A percentile compares a stretch with the other conserved stretches of the same genome.
phyloP scores from a whole-genome alignment of 2,888 invertebrate genomes.

The Apodemia zela region DNA sequence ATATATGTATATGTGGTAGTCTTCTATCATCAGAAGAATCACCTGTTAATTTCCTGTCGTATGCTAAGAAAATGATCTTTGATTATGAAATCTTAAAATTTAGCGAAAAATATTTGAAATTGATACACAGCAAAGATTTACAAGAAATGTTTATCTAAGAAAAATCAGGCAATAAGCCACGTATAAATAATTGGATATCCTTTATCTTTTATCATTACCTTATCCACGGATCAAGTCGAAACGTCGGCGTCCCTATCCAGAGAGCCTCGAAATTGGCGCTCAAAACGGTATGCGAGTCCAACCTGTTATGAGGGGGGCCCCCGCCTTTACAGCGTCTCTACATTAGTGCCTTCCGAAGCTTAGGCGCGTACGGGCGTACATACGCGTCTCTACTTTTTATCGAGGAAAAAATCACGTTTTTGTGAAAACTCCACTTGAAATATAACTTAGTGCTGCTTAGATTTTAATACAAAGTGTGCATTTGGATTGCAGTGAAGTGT shows the following conservation, averaged over 20 bases:
- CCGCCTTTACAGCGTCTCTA: slow-evolving; percentile 34
- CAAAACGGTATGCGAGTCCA: slow-evolving; percentile 65
- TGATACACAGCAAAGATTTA: slow-evolving; percentile 17
- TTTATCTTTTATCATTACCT: slow-evolving; percentile 56
- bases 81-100: slow-evolving; percentile 5
- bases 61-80: neutral
- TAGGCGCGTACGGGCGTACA: slow-evolving; percentile 48
- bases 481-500: slow-evolving; percentile 73
- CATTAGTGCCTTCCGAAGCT: slow-evolving; percentile 53
- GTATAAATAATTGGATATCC: slow-evolving; percentile 26
- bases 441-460: slow-evolving; percentile 29
- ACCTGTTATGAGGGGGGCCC: slow-evolving; percentile 62
- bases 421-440: slow-evolving; percentile 38
- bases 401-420: slow-evolving; percentile 43
- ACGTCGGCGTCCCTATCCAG: slow-evolving; percentile 51
- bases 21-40: neutral
- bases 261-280: slow-evolving; percentile 70
- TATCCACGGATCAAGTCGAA: slow-evolving; percentile 58
- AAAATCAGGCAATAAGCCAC: slow-evolving; percentile 20
- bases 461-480: slow-evolving; percentile 23
- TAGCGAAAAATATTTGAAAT: slow-evolving; percentile 12
- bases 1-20: too few relatives aligned
- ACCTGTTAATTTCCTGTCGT: neutral
- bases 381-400: slow-evolving; percentile 37
- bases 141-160: slow-evolving; percentile 14